A percentile compares a stretch with the other conserved stretches of the same genome.
Evolutionary conservation across 2,888 invertebrate genomes (phyloP).

Genomic region (Caenorhabditis sp.): DNA sequence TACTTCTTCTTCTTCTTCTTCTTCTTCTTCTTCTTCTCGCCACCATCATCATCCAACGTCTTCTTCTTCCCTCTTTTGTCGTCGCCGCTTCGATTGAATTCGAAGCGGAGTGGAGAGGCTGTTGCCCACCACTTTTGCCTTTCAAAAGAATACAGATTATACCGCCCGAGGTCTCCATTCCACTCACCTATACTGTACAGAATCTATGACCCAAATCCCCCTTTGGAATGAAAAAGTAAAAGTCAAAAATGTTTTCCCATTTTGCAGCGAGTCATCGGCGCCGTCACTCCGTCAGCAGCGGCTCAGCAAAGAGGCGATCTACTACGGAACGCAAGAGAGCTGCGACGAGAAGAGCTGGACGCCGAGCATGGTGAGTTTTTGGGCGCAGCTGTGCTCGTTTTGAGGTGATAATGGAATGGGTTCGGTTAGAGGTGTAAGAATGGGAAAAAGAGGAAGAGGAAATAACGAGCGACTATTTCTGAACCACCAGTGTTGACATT

Average conservation of each 20-base stretch:
- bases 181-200: conserved; percentile 7
- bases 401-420: conserved; percentile 32
- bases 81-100: conserved; percentile 4
- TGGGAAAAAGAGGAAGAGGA: not conserved
- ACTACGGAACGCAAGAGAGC: conserved; percentile 57
- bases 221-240: not conserved
- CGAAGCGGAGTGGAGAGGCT: too few species aligned
- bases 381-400: too few species aligned
- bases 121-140: too few species aligned
- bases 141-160: conserved; percentile 30
- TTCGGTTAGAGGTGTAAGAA: conserved; percentile 22
- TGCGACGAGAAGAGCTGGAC: conserved; percentile 66
- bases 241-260: too few species aligned
- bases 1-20: conserved; percentile 24
- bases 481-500: conserved; percentile 10
- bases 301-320: conserved; percentile 57
- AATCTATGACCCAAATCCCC: conserved; percentile 28
- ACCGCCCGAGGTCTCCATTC: conserved; percentile 3
- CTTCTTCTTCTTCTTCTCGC: too few species aligned
- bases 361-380: conserved; percentile 55
- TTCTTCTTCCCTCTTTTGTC: conserved; percentile 31
- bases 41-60: too few species aligned
- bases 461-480: conserved; percentile 18
- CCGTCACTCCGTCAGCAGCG: conserved; percentile 61
- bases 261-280: conserved; percentile 65